Conservation (phyloP, 2,113 vertebrate species). For the Paradoxurus hermaphroditus region DNA sequence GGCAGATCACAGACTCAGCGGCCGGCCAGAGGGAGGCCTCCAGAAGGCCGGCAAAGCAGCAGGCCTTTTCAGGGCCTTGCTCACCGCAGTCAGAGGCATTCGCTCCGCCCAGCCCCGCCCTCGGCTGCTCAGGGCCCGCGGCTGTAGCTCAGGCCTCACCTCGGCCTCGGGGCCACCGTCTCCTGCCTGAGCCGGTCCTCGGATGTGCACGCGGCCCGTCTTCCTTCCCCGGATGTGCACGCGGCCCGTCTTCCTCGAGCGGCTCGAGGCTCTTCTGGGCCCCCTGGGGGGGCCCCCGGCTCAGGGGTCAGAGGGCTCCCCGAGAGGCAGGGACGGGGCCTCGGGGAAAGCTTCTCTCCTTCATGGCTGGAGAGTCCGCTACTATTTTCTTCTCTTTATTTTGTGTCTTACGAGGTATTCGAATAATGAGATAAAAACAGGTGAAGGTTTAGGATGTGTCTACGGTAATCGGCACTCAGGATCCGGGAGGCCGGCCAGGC, state of each 20-base stretch:
- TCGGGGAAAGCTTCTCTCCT: accelerated
- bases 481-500: not conserved
- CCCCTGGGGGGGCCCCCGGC: accelerated
- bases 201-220: accelerated
- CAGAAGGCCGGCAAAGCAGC: not conserved
- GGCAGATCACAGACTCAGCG: accelerated
- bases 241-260: not conserved
- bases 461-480: accelerated
- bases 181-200: not conserved
- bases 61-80: not conserved
- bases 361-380: accelerated
- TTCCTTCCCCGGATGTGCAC: accelerated
- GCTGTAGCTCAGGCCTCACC: accelerated
- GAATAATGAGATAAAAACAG: accelerated
- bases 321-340: accelerated
- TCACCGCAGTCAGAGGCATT: accelerated
- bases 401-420: not conserved
- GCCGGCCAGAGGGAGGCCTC: not conserved
- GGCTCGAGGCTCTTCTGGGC: accelerated
- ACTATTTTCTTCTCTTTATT: not conserved
- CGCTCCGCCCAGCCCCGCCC: too few species aligned
- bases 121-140: accelerated
- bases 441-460: accelerated
- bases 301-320: not conserved
- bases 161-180: accelerated